A percentile compares a stretch with the other conserved stretches of the same genome.
Evolutionary conservation across 1,140 invertebrate genomes (phyloP).

Genomic region (Bombyx mandarina): DNA sequence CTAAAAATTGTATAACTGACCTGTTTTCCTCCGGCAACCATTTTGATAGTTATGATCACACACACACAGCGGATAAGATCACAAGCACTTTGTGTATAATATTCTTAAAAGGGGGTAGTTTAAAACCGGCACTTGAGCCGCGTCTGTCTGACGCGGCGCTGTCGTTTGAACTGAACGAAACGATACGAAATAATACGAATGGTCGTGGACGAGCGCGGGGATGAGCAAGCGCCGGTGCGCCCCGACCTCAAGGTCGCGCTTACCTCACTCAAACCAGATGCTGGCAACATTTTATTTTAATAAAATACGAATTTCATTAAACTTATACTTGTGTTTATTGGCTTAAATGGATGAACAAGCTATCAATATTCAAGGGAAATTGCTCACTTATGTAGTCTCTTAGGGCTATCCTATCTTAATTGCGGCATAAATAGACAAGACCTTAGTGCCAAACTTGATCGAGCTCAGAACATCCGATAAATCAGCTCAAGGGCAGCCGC

Average conservation of each 20-base stretch:
- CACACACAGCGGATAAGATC: slow-evolving; percentile 28
- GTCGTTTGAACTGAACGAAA: slow-evolving; percentile 56
- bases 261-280: slow-evolving; percentile 13
- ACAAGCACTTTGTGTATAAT: slow-evolving; percentile 9
- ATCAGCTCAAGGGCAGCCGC: too few species aligned
- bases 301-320: background rate
- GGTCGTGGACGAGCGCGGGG: slow-evolving; percentile 27
- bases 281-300: background rate
- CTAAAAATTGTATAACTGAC: slow-evolving; percentile 29
- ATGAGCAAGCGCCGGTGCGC: slow-evolving; percentile 45
- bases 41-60: slow-evolving; percentile 40
- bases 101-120: slow-evolving; percentile 18
- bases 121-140: slow-evolving; percentile 37
- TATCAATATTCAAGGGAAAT: too few species aligned
- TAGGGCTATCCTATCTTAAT: too few species aligned
- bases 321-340: too few species aligned
- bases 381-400: too few species aligned
- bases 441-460: too few species aligned
- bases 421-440: too few species aligned
- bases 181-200: background rate
- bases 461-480: too few species aligned
- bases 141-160: slow-evolving; percentile 62
- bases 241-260: slow-evolving; percentile 47
- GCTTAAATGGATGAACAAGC: too few species aligned
- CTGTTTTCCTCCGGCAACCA: slow-evolving; percentile 67